Conservation (phyloP, 1,140 invertebrate genomes). For the Myzus persicae region DNA sequence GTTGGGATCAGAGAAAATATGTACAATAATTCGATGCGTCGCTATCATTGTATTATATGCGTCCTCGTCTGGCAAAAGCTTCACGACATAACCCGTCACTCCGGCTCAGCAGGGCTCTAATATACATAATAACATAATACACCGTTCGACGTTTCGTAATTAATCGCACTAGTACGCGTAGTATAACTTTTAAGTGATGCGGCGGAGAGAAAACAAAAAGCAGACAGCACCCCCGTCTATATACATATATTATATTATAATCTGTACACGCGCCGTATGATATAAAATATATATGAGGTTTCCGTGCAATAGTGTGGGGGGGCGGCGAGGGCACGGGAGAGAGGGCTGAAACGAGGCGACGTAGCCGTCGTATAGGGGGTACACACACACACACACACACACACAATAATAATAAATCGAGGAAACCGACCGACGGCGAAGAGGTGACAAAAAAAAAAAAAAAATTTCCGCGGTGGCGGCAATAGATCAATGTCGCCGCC, state of each 20-base stretch:
- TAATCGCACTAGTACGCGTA: background rate
- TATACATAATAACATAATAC: background rate
- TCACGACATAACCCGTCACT: background rate
- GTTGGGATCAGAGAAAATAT: background rate
- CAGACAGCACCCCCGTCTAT: background rate
- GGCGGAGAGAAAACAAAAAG: background rate
- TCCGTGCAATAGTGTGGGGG: background rate
- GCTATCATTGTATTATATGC: background rate
- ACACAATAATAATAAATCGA: background rate
- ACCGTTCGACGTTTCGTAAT: background rate
- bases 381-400: no score
- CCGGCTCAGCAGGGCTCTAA: background rate
- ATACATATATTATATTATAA: background rate
- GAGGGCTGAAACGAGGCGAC: background rate
- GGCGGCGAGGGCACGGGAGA: background rate
- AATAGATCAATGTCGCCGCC: constrained; percentile 42
- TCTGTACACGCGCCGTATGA: background rate
- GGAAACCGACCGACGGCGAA: background rate
- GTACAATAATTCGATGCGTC: background rate
- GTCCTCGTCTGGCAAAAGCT: background rate
- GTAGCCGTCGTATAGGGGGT: no score
- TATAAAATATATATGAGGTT: background rate
- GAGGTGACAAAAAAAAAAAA: background rate
- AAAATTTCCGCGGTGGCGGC: background rate
- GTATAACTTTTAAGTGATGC: background rate